Conservation (phyloP, 2,888 invertebrate species). For the Nomada ruficornis region DNA sequence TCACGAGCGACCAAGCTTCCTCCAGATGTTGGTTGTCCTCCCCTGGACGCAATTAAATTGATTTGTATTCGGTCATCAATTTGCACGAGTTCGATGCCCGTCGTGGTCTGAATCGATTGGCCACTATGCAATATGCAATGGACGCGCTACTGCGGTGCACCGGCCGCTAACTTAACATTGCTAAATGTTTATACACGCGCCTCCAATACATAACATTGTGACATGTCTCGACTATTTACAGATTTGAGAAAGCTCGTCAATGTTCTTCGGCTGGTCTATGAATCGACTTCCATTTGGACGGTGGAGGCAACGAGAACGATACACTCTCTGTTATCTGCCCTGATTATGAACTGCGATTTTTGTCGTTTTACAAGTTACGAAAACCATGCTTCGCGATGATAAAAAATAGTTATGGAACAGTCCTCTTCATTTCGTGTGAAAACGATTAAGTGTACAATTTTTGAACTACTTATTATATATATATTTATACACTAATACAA, state of each 20-base stretch:
- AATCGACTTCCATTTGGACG: constrained; percentile 6
- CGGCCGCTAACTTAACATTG: constrained; percentile 29
- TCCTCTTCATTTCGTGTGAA: too few relatives aligned
- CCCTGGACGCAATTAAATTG: constrained; percentile 55
- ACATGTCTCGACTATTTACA: constrained; percentile 5
- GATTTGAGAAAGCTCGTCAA: neutral
- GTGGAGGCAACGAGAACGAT: neutral
- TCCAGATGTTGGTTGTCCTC: constrained; percentile 45
- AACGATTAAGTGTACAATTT: too few relatives aligned
- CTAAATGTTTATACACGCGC: constrained; percentile 23
- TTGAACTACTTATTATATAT: too few relatives aligned
- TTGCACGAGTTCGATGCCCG: constrained; percentile 44
- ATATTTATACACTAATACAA: too few relatives aligned
- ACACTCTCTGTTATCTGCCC: neutral
- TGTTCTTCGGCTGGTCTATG: constrained; percentile 14
- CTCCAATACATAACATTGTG: neutral
- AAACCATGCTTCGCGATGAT: neutral
- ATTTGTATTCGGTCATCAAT: constrained; percentile 61
- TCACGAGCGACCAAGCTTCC: constrained; percentile 38
- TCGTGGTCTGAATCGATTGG: constrained; percentile 41
- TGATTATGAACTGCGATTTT: neutral
- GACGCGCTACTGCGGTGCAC: constrained; percentile 9
- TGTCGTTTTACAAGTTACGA: neutral
- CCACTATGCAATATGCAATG: constrained; percentile 45
- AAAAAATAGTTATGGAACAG: neutral